Evolutionary conservation across 92 coral and sea anemone genomes (phyloP).

Genomic region (Epizoanthus illoricatus): DNA sequence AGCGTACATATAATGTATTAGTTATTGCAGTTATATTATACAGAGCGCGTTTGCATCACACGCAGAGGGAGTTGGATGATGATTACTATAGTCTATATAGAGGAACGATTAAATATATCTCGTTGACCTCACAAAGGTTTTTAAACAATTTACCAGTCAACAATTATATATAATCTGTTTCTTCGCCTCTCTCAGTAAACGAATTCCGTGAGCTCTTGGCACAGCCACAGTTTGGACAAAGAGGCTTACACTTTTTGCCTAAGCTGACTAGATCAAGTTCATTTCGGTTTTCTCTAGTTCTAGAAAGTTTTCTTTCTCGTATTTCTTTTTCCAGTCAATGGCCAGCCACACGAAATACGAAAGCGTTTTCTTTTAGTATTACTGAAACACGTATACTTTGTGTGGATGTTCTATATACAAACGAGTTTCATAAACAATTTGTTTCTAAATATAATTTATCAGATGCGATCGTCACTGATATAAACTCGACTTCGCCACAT

Average conservation of each 20-base stretch:
- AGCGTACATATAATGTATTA: constrained; percentile 17
- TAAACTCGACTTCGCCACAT: constrained; percentile 16
- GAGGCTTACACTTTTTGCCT: constrained; percentile 14
- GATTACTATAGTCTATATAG: background rate
- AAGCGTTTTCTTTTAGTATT: constrained; percentile 18
- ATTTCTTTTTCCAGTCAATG: background rate
- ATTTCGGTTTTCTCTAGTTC: background rate
- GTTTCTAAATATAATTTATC: background rate
- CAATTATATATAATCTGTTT: constrained; percentile 32
- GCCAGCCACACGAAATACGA: constrained; percentile 16
- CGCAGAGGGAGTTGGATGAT: constrained; percentile 13
- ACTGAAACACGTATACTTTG: constrained; percentile 33
- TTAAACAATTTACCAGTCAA: constrained; percentile 40
- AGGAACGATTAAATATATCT: constrained; percentile 34
- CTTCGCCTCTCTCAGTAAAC: constrained; percentile 13
- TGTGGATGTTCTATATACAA: constrained; percentile 26
- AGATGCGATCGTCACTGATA: constrained; percentile 16
- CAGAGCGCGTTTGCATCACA: constrained; percentile 30
- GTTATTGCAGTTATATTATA: constrained; percentile 27
- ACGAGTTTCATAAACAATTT: background rate
- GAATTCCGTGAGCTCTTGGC: constrained; percentile 7
- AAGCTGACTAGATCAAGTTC: constrained; percentile 7
- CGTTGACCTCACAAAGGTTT: constrained; percentile 36
- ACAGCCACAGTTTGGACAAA: constrained; percentile 1
- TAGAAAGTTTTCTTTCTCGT: background rate